Base-by-base conservation (phyloP, 2,797 vertebrate species). In the Buceros bicornis region DNA sequence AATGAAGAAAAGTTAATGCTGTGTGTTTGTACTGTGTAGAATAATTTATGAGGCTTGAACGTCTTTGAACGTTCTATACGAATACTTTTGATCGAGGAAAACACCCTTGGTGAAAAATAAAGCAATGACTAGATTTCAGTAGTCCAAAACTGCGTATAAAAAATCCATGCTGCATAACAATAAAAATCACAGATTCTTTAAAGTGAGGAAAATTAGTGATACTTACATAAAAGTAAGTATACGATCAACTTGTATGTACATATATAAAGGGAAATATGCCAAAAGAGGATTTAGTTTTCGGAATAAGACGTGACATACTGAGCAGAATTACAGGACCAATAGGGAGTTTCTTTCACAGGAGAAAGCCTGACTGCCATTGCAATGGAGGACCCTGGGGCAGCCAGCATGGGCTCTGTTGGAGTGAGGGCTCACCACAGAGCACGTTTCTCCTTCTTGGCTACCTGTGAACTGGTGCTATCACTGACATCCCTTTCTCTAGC, bases 41-140 rank as follows among this genome's bases (percentile, higher is more conserved):
- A 89, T 87, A 76, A 94, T 92, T 96, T 89, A 93, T 62, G 28
- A 58, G 33, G 16, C 20, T 79, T 79, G 66, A 94, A 72, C 73
- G 77, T 28, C 66, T 92, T 90, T 82, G 77, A 97, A 87, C 6
- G 3, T 15, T 87, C n/a, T 80, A 77, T 82, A 66, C 48, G 47
- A 94, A 90, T 78, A 83, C 45, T 78, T 93, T 71, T 88, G 79
- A 91, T 66, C 1, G 1, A 66, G 43, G 54, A 90, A 87, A 93
- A 84, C 56, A 77, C 19, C 35, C 19, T 33, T 51, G 35, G 83
- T 72, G 43, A 84, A 66, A 29, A 84, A 87, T 48, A 87, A 89
- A 90, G 43, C 72, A 90, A 76, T 58, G 1, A 79, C 14, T 79
- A 77, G 21, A 66, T 82, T 94, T 82, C 25, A 42, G 5, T 73